Base-by-base conservation (phyloP, 2,797 vertebrate species). In the Lerista edwardsae region DNA sequence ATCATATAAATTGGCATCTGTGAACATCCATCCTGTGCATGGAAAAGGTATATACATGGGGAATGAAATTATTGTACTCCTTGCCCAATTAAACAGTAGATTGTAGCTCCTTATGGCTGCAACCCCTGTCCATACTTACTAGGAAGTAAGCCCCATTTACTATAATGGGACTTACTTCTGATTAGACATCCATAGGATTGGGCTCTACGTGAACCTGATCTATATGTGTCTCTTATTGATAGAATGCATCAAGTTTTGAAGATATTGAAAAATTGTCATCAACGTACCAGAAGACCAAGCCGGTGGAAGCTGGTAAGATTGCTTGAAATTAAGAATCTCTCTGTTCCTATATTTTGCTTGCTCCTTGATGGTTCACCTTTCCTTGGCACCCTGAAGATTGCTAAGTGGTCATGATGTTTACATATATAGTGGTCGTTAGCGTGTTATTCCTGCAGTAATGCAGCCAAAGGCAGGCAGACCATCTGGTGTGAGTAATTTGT, bases 191-290 rank as follows among this genome's bases (percentile, higher is more conserved):
- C n/a, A n/a, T n/a, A n/a, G n/a, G n/a, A n/a, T n/a, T n/a, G n/a
- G n/a, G n/a, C n/a, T n/a, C n/a, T n/a, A n/a, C n/a, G 12, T 69
- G 55, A 51, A 44, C 11, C 41, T 47, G 27, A 11, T 10, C 27
- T 39, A 23, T 6, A 7, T 73, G 17, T 41, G 8, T 4, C 75
- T 29, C 3, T 88, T 80, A 74, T 81, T 68, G 4, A n/a, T 84
- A 99, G 99, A 98, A 97, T 0, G 98, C 99, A 0, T 96, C 97
- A 27, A 97, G 97, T 1, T 99, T 99, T 86, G 99, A 99, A 61
- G 97, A 99, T 0, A 95, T 99, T 69, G 96, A 97, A 75, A 97
- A 97, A 89, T 97, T 96, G 3, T 82, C 91, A 14, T 85, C 97
- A 0, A 91, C 96, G 1, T 99, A 99, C 41, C 98, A 99, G 96